Conservation (phyloP, 2,888 invertebrate genomes). For the Apomyelois bistriatella region DNA sequence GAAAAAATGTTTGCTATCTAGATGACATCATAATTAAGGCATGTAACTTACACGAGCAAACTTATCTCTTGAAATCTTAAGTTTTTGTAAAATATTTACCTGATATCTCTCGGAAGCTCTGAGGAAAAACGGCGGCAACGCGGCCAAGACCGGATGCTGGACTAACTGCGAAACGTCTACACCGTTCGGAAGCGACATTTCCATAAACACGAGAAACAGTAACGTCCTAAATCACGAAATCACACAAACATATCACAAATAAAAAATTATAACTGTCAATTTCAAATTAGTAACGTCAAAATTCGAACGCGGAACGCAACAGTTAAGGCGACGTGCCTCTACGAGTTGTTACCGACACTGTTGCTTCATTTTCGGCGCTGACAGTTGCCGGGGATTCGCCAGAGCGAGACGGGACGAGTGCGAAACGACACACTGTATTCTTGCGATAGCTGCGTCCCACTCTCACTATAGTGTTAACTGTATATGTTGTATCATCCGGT, state of each 20-base stretch:
- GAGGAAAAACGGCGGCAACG: slow-evolving; percentile 92
- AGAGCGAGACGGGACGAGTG: slow-evolving; percentile 51
- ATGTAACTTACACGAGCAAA: too few species aligned
- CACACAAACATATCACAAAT: slow-evolving; percentile 19
- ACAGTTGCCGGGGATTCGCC: slow-evolving; percentile 55
- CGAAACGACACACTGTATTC: slow-evolving; percentile 72
- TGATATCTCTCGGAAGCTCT: slow-evolving; percentile 95
- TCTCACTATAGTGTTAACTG: slow-evolving; percentile 71
- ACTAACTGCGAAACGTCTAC: slow-evolving; percentile 92
- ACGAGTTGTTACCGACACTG: slow-evolving; percentile 65
- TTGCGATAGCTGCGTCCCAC: slow-evolving; percentile 51
- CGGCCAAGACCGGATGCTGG: slow-evolving; percentile 91
- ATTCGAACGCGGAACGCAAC: slow-evolving; percentile 31
- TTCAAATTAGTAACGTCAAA: slow-evolving; percentile 20
- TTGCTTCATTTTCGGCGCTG: slow-evolving; percentile 67
- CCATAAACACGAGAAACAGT: slow-evolving; percentile 38
- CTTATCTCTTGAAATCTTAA: neutral
- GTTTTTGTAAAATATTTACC: slow-evolving; percentile 41
- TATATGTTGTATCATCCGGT: slow-evolving; percentile 79
- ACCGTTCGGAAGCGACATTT: slow-evolving; percentile 91
- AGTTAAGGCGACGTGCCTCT: slow-evolving; percentile 49
- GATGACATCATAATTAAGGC: too few species aligned
- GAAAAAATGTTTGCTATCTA: too few species aligned
- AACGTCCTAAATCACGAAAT: slow-evolving; percentile 26
- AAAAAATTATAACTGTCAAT: slow-evolving; percentile 21